These are phyloP conservation scores for Gonioctena quinquepunctata DNA, from an alignment of 1,140 invertebrate species.

Conservation along the genomic window DNA sequence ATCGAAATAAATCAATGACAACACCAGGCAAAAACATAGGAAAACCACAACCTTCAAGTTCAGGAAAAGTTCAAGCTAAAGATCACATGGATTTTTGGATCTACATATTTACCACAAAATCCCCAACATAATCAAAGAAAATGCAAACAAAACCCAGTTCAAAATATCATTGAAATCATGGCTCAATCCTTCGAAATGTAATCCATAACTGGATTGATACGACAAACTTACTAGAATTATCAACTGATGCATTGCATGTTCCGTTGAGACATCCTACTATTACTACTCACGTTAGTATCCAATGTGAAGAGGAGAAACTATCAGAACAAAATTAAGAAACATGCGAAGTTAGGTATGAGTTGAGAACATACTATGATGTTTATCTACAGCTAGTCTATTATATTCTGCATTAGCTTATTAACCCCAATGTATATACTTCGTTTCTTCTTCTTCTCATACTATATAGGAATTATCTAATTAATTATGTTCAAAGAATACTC, in stretches of 20 bases:
- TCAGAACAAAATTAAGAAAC: not conserved
- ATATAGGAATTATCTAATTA: not conserved
- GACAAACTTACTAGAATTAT: not conserved
- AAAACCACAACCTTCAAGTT: not conserved
- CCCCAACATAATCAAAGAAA: not conserved
- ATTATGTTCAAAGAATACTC: not conserved
- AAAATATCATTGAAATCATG: too few species aligned
- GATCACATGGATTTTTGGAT: not conserved
- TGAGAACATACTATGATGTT: not conserved
- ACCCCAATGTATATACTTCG: not conserved
- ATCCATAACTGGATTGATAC: too few species aligned
- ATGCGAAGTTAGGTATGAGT: not conserved
- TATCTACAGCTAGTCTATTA: not conserved
- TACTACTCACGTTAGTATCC: not conserved
- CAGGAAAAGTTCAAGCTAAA: not conserved
- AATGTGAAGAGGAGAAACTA: not conserved
- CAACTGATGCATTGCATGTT: not conserved
- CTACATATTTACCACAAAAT: not conserved
- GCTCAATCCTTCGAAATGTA: too few species aligned
- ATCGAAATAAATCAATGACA: not conserved
- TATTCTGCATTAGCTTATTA: not conserved
- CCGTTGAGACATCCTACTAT: not conserved
- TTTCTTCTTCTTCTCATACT: not conserved
- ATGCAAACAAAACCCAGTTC: not conserved
- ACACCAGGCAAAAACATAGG: not conserved